Base-by-base conservation (phyloP, 2,888 invertebrate species). In the Romanomermis culicivorax region DNA sequence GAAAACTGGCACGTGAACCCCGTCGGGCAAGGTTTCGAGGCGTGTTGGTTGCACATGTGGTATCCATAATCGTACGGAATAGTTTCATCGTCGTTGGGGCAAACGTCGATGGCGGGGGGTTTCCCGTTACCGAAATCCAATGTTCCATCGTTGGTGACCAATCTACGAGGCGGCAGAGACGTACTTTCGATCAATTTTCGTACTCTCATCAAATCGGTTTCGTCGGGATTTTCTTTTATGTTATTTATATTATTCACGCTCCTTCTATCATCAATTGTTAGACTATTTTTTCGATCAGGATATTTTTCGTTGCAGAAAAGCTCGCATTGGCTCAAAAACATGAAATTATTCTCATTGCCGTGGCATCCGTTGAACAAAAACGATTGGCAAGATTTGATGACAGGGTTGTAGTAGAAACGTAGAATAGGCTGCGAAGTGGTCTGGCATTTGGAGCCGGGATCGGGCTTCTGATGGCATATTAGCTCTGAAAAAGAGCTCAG, bases 291-390 rank as follows among this genome's bases (percentile, higher is more conserved):
- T 7, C 11, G 11, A 11, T 29, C 14, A 11, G 50, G 29, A 11
- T 11, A 7, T 27, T 4, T 27, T 7, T 25, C 14, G 27, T 7
- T 49, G 48, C 55, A 55, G 43, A 49, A 55, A 2, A 14, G 14
- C 42, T 42, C 24, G 51, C 55, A 55, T 26, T 51, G 42, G 7
- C 20, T 25, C 24, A 51, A n/a, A 17, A 25, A 24, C n/a, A 17
- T 42, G 51, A 55, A 55, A 50, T 55, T 55, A 42, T 55, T 55
- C 36, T 20, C 26, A 26, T 55, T 55, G 7, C 36, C 42, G 25
- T 25, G 30, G 36, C 55, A 55, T 11, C 55, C 53, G 29, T 47
- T 17, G 29, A 23, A 53, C 11, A 29, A 23, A 29, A 53, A 53
- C 7, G 53, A 24, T 11, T 14, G 42, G 26, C 53, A 53, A 7